Evolutionary conservation across 2,113 vertebrate genomes (phyloP), one percentile per base, ranked within the genome.

Genomic region (Recurvirostra avosetta): DNA sequence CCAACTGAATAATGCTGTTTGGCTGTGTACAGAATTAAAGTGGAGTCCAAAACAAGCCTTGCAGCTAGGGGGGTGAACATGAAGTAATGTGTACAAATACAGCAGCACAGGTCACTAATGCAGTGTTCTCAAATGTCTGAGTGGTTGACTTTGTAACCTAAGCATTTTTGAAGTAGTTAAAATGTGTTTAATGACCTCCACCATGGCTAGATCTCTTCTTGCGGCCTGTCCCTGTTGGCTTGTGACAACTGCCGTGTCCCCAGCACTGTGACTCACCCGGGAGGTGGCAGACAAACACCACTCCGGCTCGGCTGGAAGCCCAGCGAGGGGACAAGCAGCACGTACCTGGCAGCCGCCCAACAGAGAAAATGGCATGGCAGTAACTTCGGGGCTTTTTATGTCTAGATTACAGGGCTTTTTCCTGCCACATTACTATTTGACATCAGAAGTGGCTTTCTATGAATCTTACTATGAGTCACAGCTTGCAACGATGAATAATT

Each of bases 261-360:
- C 87, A 59, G 63, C 92, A 14, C 66, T 50, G 66, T 30, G 61
- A 2, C n/a, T 82, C 70, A 18, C 95, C 98, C 98, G 36, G 97
- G 95, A 98, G 98, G 93, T 94, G 98, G 98, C 98, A 96, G 97
- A 6, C 96, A 32, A 97, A 47, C 62, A 62, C 96, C 90, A 29
- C 88, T 59, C 30, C 5, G 43, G 34, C 62, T 56, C 3, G 18
- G 23, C 86, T 65, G 88, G 32, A 2, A 94, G 58, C 19, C 1
- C 22, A 19, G 80, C 34, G 6, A 23, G 81, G 77, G 78, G 85
- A 50, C 67, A 8, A 30, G 70, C 75, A 47, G 61, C 88, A 15
- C 22, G 55, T 36, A 49, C 53, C 67, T 53, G 95, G 75, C 91
- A 41, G 79, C 36, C 0, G 1, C 63, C 82, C 92, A 76, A 0